Conservation (phyloP, 2,888 invertebrate species). For the Hipparchia sbordonii region DNA sequence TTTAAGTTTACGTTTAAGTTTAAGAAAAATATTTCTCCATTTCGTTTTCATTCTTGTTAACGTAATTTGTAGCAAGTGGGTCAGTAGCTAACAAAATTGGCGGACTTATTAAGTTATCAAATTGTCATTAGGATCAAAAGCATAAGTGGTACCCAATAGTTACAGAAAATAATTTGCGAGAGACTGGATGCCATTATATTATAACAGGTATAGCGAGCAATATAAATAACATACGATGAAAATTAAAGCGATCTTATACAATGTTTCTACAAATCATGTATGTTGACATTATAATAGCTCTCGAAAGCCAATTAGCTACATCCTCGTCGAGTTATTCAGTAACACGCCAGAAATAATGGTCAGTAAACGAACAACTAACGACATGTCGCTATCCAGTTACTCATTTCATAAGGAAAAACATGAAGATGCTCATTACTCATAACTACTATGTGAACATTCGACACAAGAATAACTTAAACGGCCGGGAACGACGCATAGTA, state of each 20-base stretch:
- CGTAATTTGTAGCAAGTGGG: neutral
- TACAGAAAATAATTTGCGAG: slow-evolving; percentile 1
- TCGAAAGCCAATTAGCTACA: neutral
- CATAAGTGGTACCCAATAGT: neutral
- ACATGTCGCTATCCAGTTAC: neutral
- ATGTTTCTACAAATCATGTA: neutral
- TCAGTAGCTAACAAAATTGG: neutral
- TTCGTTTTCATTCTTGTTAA: neutral
- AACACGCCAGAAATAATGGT: neutral
- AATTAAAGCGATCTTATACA: neutral
- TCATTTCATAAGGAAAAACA: neutral
- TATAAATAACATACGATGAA: neutral
- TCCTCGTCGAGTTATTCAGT: neutral
- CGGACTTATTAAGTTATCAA: neutral
- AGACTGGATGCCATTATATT: neutral
- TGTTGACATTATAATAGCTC: neutral
- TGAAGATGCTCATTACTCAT: neutral
- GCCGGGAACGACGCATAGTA: neutral
- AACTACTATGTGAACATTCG: neutral
- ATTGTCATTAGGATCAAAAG: neutral
- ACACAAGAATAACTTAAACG: neutral
- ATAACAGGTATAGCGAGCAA: neutral
- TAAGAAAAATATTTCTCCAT: neutral
- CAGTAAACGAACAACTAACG: neutral
- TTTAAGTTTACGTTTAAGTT: too few relatives aligned